phyloP scores from a whole-genome alignment of 2,797 vertebrate genomes.

The Heliangelus exortis region DNA sequence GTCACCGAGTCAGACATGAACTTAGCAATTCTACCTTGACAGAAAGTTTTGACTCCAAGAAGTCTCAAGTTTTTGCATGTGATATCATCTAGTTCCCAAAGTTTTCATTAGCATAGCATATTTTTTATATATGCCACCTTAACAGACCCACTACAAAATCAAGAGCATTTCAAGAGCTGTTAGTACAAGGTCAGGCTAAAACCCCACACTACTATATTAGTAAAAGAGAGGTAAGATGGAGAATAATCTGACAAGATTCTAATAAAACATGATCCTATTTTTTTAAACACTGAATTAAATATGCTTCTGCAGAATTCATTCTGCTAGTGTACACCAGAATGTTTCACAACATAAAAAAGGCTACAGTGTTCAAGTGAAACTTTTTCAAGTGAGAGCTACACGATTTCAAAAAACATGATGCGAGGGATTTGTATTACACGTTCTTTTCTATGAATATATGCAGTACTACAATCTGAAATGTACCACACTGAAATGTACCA shows the following conservation, averaged over 20 bases:
- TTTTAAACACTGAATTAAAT: background rate
- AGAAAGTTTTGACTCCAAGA: background rate
- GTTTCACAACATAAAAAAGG: background rate
- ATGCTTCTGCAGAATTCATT: background rate
- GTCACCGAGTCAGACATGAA: background rate
- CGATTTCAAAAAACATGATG: background rate
- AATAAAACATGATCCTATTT: background rate
- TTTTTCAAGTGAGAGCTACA: background rate
- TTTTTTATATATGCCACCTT: background rate
- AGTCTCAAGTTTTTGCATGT: background rate
- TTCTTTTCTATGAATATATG: background rate
- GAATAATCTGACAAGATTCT: background rate
- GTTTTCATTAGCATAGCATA: background rate
- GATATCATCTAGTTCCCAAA: background rate
- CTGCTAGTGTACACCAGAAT: background rate
- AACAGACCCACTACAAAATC: background rate
- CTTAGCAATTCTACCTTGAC: background rate
- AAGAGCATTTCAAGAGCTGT: background rate
- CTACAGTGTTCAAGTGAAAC: background rate
- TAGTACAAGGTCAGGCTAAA: background rate
- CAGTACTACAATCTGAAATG: background rate
- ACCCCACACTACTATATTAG: rapidly evolving
- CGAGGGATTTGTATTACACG: rapidly evolving
- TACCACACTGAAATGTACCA: background rate
- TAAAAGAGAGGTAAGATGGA: background rate